Base-by-base conservation (phyloP, 2,797 vertebrate species). In the Linurgus olivaceus region DNA sequence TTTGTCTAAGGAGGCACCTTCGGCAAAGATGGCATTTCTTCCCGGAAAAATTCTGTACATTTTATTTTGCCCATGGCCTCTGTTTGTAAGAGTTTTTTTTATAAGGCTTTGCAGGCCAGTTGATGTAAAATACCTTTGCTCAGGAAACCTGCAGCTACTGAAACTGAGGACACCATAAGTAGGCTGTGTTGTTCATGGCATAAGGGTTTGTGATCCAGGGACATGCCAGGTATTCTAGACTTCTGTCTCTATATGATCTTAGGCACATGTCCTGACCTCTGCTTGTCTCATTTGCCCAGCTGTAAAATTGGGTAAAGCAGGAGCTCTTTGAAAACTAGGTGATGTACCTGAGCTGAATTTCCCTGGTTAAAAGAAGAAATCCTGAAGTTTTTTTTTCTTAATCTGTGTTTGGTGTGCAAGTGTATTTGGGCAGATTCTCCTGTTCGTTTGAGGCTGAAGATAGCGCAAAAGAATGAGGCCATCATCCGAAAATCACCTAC, bases 401-500 rank as follows among this genome's bases (percentile, higher is more conserved):
- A 40, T 23, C 13, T 20, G 4, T 21, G 15, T 57, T 93, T 50
- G 17, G 13, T 55, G 29, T 12, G 21, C 2, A 45, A n/a, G 15
- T 21, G 4, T 52, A 8, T 83, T 80, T 76, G 66, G 38, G 11
- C 17, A 17, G 2, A 47, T 81, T 72, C 17, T 62, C 21, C 28
- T 24, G 24, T 48, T 52, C 1, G 0, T 57, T 86, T 68, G 61
- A 90, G 31, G 42, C 31, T 58, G n/a, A 91, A 51, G 5, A 13
- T 37, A 86, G 35, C 16, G 3, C 10, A 76, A 55, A 74, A 63
- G 9, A 75, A 31, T 3, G 3, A 25, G 24, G 15, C 48, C 37
- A 15, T n/a, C 0, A 0, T 8, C 11, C 7, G 8, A 59, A 74
- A 73, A 61, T 23, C 38, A 38, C n/a, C 7, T 20, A 42, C 16